phyloP scores from a whole-genome alignment of 2,113 vertebrate genomes.

The Hassar affinis region DNA sequence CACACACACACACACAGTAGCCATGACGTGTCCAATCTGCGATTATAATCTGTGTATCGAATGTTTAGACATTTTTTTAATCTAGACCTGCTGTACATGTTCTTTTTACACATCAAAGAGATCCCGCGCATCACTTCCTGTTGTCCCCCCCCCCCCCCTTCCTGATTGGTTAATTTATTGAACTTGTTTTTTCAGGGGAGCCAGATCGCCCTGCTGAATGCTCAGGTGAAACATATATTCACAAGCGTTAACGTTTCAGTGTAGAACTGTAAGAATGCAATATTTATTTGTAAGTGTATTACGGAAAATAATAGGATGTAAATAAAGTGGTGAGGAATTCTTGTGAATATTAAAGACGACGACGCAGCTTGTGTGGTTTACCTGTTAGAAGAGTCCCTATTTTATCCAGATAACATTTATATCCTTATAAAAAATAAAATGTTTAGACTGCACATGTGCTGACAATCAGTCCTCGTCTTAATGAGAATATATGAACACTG shows the following conservation, averaged over 20 bases:
- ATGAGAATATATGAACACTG: not conserved
- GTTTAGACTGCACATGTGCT: not conserved
- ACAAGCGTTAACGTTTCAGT: slow-evolving; percentile 57
- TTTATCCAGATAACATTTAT: slow-evolving; percentile 7
- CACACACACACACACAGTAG: slow-evolving; percentile 1
- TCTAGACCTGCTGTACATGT: slow-evolving; percentile 18
- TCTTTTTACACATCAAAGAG: slow-evolving; percentile 14
- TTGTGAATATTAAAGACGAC: slow-evolving; percentile 68
- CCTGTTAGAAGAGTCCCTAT: slow-evolving; percentile 2
- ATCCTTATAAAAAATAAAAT: not conserved
- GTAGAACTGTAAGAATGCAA: slow-evolving; percentile 65
- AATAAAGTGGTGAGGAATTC: slow-evolving; percentile 74
- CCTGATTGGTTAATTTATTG: slow-evolving; percentile 47
- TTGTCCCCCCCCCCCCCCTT: slow-evolving; percentile 8
- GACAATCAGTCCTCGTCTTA: not conserved
- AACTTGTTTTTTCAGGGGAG: slow-evolving; percentile 43
- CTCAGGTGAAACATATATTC: slow-evolving; percentile 75
- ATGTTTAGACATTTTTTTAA: not conserved
- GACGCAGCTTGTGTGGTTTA: slow-evolving; percentile 61
- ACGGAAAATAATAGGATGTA: slow-evolving; percentile 60
- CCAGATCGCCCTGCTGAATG: slow-evolving; percentile 61
- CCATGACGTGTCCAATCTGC: not conserved
- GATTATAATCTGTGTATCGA: slow-evolving; percentile 10
- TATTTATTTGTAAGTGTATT: slow-evolving; percentile 72
- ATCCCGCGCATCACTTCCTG: slow-evolving; percentile 11